Evolutionary conservation across 2,113 vertebrate species (phyloP).

Genomic region (Laticauda colubrina): DNA sequence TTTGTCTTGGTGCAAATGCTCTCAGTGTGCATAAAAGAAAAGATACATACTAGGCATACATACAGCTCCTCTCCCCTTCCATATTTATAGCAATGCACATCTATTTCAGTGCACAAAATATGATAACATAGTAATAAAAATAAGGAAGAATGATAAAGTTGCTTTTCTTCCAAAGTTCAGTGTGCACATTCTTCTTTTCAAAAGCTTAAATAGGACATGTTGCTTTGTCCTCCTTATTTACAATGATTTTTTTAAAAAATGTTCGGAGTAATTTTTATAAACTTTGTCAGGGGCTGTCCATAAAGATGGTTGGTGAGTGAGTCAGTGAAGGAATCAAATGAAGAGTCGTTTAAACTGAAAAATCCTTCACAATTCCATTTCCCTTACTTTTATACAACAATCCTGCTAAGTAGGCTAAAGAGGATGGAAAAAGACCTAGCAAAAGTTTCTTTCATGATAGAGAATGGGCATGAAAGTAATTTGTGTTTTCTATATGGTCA

Average conservation of each 20-base stretch:
- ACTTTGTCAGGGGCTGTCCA: not conserved
- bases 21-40: no score
- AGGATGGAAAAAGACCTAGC: not conserved
- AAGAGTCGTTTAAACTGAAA: not conserved
- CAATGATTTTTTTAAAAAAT: not conserved
- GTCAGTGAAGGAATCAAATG: not conserved
- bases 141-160: not conserved
- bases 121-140: not conserved
- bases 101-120: not conserved
- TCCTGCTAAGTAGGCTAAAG: not conserved
- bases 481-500: not conserved
- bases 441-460: not conserved
- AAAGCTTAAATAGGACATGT: not conserved
- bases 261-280: not conserved
- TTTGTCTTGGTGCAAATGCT: no score
- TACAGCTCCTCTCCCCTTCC: not conserved
- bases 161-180: not conserved
- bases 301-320: not conserved
- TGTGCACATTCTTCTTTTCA: not conserved
- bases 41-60: no score
- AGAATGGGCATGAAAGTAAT: not conserved
- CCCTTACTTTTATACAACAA: not conserved
- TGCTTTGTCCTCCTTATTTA: not conserved
- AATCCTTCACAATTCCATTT: not conserved
- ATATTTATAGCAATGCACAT: not conserved